Conservation (phyloP, 2,888 invertebrate species). For the Oligia latruncula region DNA sequence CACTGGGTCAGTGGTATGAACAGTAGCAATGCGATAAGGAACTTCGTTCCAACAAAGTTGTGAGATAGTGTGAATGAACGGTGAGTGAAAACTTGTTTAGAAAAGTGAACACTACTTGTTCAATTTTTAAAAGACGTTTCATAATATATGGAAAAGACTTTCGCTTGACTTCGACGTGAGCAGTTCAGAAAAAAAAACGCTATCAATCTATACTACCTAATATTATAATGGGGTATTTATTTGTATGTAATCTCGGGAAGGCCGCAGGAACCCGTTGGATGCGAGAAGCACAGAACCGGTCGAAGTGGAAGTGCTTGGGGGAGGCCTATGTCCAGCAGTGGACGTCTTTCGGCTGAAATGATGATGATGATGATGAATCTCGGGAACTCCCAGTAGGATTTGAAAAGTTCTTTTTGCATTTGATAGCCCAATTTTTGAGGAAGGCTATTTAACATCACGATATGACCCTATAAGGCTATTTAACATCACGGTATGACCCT, state of each 20-base stretch:
- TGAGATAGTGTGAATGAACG: background rate
- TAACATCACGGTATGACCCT: background rate
- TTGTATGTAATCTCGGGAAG: background rate
- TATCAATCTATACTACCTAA: background rate
- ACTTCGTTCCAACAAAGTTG: background rate
- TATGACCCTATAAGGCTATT: no score
- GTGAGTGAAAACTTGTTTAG: background rate
- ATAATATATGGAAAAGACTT: background rate
- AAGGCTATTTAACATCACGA: background rate
- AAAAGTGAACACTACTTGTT: background rate
- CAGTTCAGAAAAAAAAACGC: background rate
- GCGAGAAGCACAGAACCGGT: no score
- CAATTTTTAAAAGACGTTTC: background rate
- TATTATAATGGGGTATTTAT: background rate
- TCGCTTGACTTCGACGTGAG: background rate
- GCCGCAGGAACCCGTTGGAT: no score
- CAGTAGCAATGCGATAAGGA: background rate
- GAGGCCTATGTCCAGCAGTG: no score
- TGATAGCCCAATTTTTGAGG: no score
- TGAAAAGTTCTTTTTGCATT: no score
- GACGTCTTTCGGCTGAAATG: no score
- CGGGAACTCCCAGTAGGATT: no score
- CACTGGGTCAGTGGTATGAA: no score
- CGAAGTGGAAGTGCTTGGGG: no score
- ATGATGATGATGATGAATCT: no score